Conservation (phyloP, 2,113 vertebrate genomes). For the Lampris megalopsis region DNA sequence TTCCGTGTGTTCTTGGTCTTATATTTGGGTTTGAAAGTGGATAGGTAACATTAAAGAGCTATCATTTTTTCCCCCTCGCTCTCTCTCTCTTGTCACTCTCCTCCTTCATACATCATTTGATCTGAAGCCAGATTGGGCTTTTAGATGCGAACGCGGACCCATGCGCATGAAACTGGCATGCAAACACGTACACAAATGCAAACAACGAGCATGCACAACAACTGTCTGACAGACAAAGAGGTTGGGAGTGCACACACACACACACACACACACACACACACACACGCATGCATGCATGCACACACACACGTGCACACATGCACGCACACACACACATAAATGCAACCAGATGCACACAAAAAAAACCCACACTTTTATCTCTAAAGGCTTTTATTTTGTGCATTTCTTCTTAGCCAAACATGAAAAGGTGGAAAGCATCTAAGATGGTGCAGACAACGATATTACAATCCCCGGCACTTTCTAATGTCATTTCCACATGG, state of each 20-base stretch:
- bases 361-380: slow-evolving; percentile 66
- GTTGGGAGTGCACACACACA: slow-evolving; percentile 46
- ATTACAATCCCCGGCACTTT: slow-evolving; percentile 59
- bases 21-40: slow-evolving; percentile 78
- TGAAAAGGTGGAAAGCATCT: slow-evolving; percentile 68
- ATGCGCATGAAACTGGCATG: slow-evolving; percentile 42
- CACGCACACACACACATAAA: not conserved
- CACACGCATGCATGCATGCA: slow-evolving; percentile 21
- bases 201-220: slow-evolving; percentile 46
- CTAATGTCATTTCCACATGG: slow-evolving; percentile 63
- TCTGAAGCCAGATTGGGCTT: slow-evolving; percentile 78
- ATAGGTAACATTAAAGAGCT: slow-evolving; percentile 79
- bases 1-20: slow-evolving; percentile 72
- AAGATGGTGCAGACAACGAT: slow-evolving; percentile 65
- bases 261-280: slow-evolving; percentile 48
- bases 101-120: slow-evolving; percentile 79
- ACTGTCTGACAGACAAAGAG: slow-evolving; percentile 74
- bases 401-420: slow-evolving; percentile 69
- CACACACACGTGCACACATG: not conserved
- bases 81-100: slow-evolving; percentile 79
- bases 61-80: slow-evolving; percentile 77
- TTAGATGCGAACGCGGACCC: slow-evolving; percentile 65
- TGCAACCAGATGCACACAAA: not conserved
- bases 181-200: slow-evolving; percentile 48
- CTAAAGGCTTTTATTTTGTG: slow-evolving; percentile 67